Evolutionary conservation across 2,797 vertebrate genomes (phyloP).

Genomic region (Pseudochirops corinnae): DNA sequence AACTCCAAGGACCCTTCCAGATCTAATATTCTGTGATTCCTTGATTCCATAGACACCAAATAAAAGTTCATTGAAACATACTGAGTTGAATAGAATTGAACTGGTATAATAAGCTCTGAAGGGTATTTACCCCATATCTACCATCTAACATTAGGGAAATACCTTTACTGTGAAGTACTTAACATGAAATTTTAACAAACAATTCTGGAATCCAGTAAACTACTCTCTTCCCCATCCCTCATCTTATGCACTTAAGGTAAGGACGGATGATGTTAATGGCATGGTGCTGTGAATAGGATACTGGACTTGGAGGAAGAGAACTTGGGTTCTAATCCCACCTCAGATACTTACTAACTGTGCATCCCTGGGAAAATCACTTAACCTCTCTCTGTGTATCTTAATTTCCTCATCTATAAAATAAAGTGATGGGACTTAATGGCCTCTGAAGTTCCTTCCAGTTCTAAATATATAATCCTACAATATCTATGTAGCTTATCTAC

Average conservation of each 20-base stretch:
- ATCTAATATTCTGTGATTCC: not conserved
- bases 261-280: not conserved
- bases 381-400: not conserved
- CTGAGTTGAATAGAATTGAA: not conserved
- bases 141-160: not conserved
- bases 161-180: not conserved
- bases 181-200: not conserved
- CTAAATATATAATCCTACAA: not conserved
- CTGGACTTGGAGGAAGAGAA: not conserved
- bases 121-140: not conserved
- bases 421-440: not conserved
- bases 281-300: not conserved
- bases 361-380: not conserved
- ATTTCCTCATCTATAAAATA: not conserved
- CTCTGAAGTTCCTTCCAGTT: not conserved
- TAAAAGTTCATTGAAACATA: not conserved
- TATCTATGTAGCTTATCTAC: not conserved
- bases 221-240: not conserved
- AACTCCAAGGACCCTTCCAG: not conserved
- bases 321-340: not conserved
- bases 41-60: not conserved
- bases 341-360: not conserved
- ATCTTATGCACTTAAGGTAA: not conserved
- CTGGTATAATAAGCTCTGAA: not conserved
- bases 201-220: not conserved